Evolutionary conservation across 2,888 invertebrate genomes (phyloP), one percentile per base, ranked within the genome.

Genomic region (Cephonodes hylas): DNA sequence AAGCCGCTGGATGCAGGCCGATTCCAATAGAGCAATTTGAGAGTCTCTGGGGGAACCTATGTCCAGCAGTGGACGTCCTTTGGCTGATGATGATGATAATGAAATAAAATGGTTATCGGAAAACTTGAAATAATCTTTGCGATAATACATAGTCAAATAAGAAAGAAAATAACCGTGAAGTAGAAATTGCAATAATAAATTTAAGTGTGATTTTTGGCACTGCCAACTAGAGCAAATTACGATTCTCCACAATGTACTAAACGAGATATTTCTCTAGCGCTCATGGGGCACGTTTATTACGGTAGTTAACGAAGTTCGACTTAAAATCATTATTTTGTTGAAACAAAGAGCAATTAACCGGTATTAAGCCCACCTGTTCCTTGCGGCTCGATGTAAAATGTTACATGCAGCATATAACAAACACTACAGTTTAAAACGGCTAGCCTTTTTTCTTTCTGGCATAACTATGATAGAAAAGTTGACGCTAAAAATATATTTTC

Each of bases 341-440:
- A 74, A 80, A 79, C 79, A 80, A 77, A 71, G 67, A 69, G 74
- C 73, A 79, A 75, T 77, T 78, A 79, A 72, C 78, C 69, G 70
- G 72, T 73, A 75, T 76, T 73, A 77, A 72, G 61, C 71, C 72
- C 79, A 79, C 80, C 79, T 79, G 78, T 74, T 73, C 65, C 70
- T 74, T 72, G 69, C 63, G 66, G 69, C 58, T 66, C 69, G 66
- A 70, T 73, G 62, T 74, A 68, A 77, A 79, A 73, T 79, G 76
- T 77, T 71, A 68, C 69, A 62, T 58, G 63, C 27, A 64, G 67
- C 58, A 71, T 64, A 65, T 70, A 72, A 71, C 68, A 60, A 69
- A 69, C 56, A 72, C 62, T 58, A 58, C 25, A 45, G 27, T 56
- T 81, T 27, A 13, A 10, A 7, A 42, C 10, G 10, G 58, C 27